Evolutionary conservation across 2,888 invertebrate species (phyloP).

Genomic region (Mayetiola destructor): DNA sequence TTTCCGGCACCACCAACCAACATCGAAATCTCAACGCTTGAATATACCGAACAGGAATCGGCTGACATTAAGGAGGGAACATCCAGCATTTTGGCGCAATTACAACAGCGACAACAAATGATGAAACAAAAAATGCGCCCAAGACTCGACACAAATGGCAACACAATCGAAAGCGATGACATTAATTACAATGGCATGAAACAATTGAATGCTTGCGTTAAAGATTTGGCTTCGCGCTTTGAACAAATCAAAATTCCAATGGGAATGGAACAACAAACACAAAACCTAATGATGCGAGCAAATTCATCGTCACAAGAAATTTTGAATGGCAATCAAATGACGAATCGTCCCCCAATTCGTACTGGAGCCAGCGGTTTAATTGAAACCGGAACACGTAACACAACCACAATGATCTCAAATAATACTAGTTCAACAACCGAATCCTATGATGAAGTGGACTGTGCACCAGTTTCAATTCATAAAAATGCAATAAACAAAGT

Average conservation of each 20-base stretch:
- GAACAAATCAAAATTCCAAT: constrained; percentile 40
- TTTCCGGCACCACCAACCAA: constrained; percentile 81
- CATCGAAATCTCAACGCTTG: constrained; percentile 50
- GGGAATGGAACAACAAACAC: neutral
- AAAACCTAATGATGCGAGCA: constrained; percentile 24
- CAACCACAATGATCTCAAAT: constrained; percentile 21
- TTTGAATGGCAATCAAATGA: constrained; percentile 19
- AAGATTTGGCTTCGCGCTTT: constrained; percentile 69
- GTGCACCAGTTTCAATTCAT: constrained; percentile 6
- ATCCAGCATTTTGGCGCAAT: constrained; percentile 43
- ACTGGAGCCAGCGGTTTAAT: constrained; percentile 40
- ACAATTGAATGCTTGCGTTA: constrained; percentile 38
- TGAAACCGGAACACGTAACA: constrained; percentile 28
- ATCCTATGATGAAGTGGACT: constrained; percentile 18
- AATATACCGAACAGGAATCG: constrained; percentile 36
- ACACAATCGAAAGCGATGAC: constrained; percentile 23
- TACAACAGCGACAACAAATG: constrained; percentile 50
- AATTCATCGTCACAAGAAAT: constrained; percentile 29
- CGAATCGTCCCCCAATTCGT: constrained; percentile 26
- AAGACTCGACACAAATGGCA: constrained; percentile 27
- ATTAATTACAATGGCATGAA: constrained; percentile 15
- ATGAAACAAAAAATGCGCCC: constrained; percentile 33
- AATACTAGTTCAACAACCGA: constrained; percentile 19
- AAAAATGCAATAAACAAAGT: constrained; percentile 10
- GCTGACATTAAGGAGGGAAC: constrained; percentile 30